Evolutionary conservation across 2,113 vertebrate species (phyloP).

Genomic region (Pomatorhinus ruficollis): DNA sequence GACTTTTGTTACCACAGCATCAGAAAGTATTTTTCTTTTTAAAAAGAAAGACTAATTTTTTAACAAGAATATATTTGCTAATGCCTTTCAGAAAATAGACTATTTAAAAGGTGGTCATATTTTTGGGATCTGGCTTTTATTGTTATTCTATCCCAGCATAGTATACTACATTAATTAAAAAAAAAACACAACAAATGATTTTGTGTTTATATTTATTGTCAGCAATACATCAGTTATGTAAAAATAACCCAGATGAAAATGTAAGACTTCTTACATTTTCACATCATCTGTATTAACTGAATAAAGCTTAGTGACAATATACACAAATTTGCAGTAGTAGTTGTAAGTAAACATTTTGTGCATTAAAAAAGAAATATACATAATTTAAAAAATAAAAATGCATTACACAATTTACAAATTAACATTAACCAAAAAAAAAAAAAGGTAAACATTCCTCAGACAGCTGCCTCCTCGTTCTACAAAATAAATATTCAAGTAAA

Average conservation of each 20-base stretch:
- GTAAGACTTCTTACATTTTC: constrained; percentile 76
- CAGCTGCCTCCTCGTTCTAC: constrained; percentile 73
- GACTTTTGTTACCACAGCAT: neutral
- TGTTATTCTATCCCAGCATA: neutral
- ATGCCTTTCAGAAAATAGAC: neutral
- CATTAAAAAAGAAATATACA: constrained; percentile 90
- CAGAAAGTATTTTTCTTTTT: neutral
- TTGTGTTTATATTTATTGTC: constrained; percentile 84
- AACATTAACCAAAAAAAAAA: constrained; percentile 81
- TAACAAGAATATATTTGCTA: neutral
- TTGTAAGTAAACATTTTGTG: constrained; percentile 86
- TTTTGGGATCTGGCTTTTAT: constrained; percentile 1
- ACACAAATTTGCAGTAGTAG: constrained; percentile 84
- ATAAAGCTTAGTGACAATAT: constrained; percentile 85
- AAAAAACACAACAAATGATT: constrained; percentile 64
- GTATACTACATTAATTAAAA: neutral
- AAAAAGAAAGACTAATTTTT: neutral
- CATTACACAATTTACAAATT: constrained; percentile 87
- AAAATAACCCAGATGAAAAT: constrained; percentile 92
- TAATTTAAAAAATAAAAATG: constrained; percentile 86
- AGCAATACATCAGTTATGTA: constrained; percentile 85
- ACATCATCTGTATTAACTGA: constrained; percentile 79
- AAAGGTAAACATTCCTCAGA: constrained; percentile 83
- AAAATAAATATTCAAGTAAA: constrained; percentile 81
- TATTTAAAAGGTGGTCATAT: neutral